phyloP scores from a whole-genome alignment of 2,797 vertebrate genomes.

The Melanitta fusca region DNA sequence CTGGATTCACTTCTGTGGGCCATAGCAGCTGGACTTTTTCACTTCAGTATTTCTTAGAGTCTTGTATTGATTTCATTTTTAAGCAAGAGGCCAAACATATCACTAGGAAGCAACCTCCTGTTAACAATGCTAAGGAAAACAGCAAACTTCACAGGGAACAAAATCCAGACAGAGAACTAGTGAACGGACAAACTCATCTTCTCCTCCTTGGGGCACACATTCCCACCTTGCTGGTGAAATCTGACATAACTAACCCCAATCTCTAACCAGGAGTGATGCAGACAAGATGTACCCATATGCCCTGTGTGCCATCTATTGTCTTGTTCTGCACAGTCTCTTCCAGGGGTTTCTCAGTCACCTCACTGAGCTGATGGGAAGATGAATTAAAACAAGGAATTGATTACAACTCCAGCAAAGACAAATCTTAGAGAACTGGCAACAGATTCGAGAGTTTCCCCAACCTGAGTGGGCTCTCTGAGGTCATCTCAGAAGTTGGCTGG shows the following conservation, averaged over 20 bases:
- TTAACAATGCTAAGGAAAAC: neutral
- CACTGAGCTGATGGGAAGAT: neutral
- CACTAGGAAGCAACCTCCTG: fast-evolving
- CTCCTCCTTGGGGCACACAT: neutral
- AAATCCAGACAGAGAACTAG: neutral
- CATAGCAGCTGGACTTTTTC: neutral
- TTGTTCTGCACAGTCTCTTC: neutral
- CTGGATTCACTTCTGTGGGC: neutral
- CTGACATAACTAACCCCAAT: neutral
- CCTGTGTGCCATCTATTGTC: fast-evolving
- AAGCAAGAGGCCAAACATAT: neutral
- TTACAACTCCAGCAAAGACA: neutral
- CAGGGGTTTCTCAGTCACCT: neutral
- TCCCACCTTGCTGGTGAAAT: neutral
- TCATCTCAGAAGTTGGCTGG: neutral
- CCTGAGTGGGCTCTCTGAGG: neutral
- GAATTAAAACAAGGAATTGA: neutral
- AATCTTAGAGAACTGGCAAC: neutral
- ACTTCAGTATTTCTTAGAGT: neutral
- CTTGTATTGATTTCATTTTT: neutral
- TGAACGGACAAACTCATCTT: neutral
- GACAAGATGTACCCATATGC: neutral
- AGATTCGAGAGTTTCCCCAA: neutral
- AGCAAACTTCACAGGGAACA: neutral
- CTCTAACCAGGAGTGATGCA: neutral